Evolutionary conservation across 2,888 invertebrate genomes (phyloP).

Genomic region (Graphium colonna): DNA sequence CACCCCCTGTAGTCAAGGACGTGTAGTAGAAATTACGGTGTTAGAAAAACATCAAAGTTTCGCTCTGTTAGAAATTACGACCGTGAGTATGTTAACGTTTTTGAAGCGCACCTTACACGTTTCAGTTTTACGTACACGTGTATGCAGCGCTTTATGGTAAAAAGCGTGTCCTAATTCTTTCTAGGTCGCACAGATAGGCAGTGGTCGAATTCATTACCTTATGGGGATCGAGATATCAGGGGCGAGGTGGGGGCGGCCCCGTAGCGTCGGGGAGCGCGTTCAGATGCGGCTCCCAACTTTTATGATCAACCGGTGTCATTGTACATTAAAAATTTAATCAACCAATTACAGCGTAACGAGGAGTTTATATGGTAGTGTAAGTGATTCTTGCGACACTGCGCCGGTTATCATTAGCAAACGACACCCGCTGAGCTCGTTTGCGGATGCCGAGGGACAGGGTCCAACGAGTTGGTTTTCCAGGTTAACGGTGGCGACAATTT

Average conservation of each 20-base stretch:
- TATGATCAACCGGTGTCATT: conserved; percentile 49
- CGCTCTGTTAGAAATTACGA: too few species aligned
- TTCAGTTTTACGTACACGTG: too few species aligned
- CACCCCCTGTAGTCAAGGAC: too few species aligned
- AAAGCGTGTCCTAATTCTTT: conserved; percentile 45
- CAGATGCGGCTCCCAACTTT: conserved; percentile 69
- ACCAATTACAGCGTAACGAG: conserved; percentile 33
- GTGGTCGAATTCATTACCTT: conserved; percentile 71
- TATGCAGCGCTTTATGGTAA: too few species aligned
- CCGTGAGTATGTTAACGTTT: too few species aligned
- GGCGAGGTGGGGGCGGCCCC: conserved; percentile 46
- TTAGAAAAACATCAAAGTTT: too few species aligned
- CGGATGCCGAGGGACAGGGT: conserved; percentile 6
- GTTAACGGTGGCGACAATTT: background rate
- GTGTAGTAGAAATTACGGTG: too few species aligned
- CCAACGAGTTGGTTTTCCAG: background rate
- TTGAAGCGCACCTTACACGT: too few species aligned
- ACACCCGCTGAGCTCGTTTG: conserved; percentile 11
- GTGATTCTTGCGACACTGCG: conserved; percentile 7
- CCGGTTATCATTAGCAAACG: conserved; percentile 18
- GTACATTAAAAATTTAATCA: conserved; percentile 38
- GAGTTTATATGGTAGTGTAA: conserved; percentile 17
- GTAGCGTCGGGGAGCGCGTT: conserved; percentile 64
- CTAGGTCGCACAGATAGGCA: conserved; percentile 66
- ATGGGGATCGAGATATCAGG: conserved; percentile 49